Percentiles rank a stretch among this genome's conserved stretches.
phyloP scores from a whole-genome alignment of 2,888 invertebrate genomes.

The Tachina grossa region DNA sequence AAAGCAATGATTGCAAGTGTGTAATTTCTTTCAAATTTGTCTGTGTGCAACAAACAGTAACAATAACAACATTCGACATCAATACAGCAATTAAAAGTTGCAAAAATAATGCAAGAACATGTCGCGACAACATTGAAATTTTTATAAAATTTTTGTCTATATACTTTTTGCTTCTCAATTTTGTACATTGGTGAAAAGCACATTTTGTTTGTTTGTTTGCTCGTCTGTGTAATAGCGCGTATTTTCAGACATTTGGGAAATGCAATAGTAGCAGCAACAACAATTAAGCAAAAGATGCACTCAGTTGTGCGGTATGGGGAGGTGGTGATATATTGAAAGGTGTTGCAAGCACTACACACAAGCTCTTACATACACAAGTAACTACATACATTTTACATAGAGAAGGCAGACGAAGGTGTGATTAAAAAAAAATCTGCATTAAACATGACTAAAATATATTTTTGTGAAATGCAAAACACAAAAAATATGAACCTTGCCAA shows the following conservation, averaged over 20 bases:
- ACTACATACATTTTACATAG: not conserved
- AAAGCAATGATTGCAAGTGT: conserved; percentile 12
- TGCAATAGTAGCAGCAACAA: conserved; percentile 61
- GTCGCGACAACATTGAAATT: conserved; percentile 74
- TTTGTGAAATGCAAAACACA: conserved; percentile 41
- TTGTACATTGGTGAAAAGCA: conserved; percentile 23
- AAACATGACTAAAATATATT: conserved; percentile 57
- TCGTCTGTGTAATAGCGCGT: conserved; percentile 30
- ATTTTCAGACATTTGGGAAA: conserved; percentile 69
- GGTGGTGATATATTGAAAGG: conserved; percentile 28
- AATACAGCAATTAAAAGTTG: conserved; percentile 59
- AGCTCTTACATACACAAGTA: not conserved
- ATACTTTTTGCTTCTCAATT: not conserved
- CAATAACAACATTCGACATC: conserved; percentile 51
- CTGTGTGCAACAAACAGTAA: conserved; percentile 15
- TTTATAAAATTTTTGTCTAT: conserved; percentile 65
- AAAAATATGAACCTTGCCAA: conserved; percentile 61
- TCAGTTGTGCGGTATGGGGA: conserved; percentile 40
- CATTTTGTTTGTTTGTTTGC: conserved; percentile 23
- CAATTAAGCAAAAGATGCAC: conserved; percentile 69
- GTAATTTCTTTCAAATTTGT: conserved; percentile 36
- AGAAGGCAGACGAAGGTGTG: conserved; percentile 62
- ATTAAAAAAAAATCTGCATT: conserved; percentile 66
- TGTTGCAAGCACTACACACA: conserved; percentile 39
- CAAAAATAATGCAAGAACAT: conserved; percentile 60